Evolutionary conservation across 2,888 invertebrate species (phyloP).

Genomic region (Laothoe populi): DNA sequence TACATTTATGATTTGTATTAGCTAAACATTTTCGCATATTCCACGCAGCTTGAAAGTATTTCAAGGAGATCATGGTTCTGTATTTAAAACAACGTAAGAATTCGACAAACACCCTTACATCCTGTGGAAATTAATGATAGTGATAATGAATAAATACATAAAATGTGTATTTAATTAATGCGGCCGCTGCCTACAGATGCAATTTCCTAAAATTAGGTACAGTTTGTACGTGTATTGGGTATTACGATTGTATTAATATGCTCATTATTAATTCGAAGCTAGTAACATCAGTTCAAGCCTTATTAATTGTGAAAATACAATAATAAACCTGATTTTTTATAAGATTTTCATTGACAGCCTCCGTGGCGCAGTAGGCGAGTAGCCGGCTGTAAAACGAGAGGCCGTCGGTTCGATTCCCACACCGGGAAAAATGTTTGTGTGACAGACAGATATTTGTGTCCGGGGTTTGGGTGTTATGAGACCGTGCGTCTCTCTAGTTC

Average conservation of each 20-base stretch:
- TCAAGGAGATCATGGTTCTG: conserved; percentile 76
- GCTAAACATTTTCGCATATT: conserved; percentile 78
- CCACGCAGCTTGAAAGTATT: conserved; percentile 82
- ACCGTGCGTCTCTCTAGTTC: no score
- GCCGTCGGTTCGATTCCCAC: no score
- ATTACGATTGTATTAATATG: conserved; percentile 10
- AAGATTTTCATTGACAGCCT: no score
- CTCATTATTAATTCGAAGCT: conserved; percentile 4
- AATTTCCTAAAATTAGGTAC: conserved; percentile 10
- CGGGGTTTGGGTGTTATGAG: no score
- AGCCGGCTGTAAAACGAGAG: no score
- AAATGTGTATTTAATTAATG: conserved; percentile 23
- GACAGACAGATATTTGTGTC: no score
- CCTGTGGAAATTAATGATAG: not conserved
- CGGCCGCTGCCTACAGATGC: conserved; percentile 11
- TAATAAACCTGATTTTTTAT: no score
- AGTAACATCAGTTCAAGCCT: conserved; percentile 17
- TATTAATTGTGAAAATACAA: not conserved
- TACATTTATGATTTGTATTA: conserved; percentile 61
- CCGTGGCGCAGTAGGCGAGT: no score
- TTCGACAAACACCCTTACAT: conserved; percentile 11
- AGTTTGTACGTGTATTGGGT: conserved; percentile 9
- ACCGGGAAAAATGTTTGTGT: no score
- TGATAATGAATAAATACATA: conserved; percentile 9
- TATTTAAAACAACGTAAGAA: conserved; percentile 10